phyloP scores from a whole-genome alignment of 92 coral and sea anemone species.

The Diadumene lineata region DNA sequence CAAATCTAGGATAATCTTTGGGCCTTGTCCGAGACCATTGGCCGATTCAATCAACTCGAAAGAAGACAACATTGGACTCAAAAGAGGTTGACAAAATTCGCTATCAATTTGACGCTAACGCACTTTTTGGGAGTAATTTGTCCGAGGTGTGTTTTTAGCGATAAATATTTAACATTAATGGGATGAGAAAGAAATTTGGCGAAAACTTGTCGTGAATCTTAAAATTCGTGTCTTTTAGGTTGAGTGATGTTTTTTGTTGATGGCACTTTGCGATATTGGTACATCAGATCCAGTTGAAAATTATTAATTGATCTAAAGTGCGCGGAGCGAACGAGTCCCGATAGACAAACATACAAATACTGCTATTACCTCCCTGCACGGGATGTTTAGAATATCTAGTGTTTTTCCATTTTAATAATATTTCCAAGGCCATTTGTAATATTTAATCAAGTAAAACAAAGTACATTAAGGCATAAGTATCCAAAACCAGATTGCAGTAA shows the following conservation, averaged over 20 bases:
- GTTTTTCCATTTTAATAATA: constrained; percentile 15
- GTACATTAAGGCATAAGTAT: constrained; percentile 44
- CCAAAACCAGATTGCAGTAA: constrained; percentile 25
- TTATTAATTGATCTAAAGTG: background rate
- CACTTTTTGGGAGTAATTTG: background rate
- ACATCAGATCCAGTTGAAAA: background rate
- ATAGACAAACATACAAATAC: background rate
- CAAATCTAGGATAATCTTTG: background rate
- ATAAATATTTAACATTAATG: background rate
- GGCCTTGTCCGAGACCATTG: background rate
- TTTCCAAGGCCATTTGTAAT: constrained; percentile 28
- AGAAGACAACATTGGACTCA: background rate
- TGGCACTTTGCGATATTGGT: background rate
- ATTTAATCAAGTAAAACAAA: constrained; percentile 34
- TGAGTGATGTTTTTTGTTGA: background rate
- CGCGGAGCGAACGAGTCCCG: constrained; percentile 4
- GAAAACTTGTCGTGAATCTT: background rate
- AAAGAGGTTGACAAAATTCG: background rate
- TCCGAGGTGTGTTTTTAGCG: background rate
- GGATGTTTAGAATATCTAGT: constrained; percentile 9
- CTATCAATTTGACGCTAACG: background rate
- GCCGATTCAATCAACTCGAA: background rate
- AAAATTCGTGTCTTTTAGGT: background rate
- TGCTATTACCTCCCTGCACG: background rate
- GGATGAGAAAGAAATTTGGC: background rate